phyloP scores from a whole-genome alignment of 2,888 invertebrate species.

The Parascotia fuliginaria region DNA sequence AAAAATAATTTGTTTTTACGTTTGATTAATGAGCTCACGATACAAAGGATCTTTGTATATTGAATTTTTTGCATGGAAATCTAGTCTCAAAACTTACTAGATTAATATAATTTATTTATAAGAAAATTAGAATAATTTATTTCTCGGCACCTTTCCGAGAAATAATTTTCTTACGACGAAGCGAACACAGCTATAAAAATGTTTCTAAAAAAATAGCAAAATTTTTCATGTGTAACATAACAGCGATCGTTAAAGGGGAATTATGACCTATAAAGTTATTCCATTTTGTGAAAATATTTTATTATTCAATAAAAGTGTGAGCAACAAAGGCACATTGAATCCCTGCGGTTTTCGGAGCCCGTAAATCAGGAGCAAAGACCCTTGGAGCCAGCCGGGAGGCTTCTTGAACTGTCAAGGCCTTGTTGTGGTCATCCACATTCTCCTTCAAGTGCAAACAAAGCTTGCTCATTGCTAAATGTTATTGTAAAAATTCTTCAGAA shows the following conservation, averaged over 20 bases:
- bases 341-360: constrained; percentile 79
- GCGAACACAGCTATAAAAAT: background rate
- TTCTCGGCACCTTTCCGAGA: no score
- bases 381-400: constrained; percentile 62
- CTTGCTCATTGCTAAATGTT: constrained; percentile 42
- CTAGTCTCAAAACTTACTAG: no score
- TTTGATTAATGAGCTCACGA: background rate
- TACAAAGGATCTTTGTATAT: no score
- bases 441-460: constrained; percentile 62
- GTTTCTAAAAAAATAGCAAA: constrained; percentile 26
- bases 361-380: constrained; percentile 83
- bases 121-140: no score
- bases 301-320: constrained; percentile 82
- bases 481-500: constrained; percentile 12
- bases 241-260: constrained; percentile 68
- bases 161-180: no score
- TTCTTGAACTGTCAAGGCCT: constrained; percentile 82
- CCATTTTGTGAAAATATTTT: constrained; percentile 81
- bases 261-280: constrained; percentile 81
- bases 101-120: no score
- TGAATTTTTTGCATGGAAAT: no score
- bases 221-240: constrained; percentile 50
- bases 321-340: constrained; percentile 82
- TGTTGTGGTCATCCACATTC: constrained; percentile 72
- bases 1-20: constrained; percentile 5